A percentile compares a stretch with the other conserved stretches of the same genome.
Conservation (phyloP, 1,140 invertebrate species). For the Leptinotarsa lineolata region DNA sequence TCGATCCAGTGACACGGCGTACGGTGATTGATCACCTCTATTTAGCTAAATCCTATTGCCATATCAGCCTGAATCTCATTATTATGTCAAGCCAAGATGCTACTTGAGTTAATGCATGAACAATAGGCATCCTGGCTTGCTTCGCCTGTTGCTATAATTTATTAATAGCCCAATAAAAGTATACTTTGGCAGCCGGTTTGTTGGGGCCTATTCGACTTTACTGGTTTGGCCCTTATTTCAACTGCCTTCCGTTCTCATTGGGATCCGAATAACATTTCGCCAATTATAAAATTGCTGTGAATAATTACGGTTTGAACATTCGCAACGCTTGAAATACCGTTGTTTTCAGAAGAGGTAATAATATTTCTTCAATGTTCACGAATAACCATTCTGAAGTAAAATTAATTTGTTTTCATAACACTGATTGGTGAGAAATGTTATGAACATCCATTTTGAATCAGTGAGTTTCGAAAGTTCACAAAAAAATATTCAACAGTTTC, state of each 20-base stretch:
- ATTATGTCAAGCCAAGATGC: slow-evolving; percentile 57
- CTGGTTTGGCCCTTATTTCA: slow-evolving; percentile 34
- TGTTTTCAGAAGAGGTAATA: no score
- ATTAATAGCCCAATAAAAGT: slow-evolving; percentile 58
- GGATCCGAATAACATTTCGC: background rate
- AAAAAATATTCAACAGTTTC: no score
- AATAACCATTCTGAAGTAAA: no score
- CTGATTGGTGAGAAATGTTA: no score
- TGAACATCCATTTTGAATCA: no score
- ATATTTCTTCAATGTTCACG: no score
- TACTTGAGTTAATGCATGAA: slow-evolving; percentile 56
- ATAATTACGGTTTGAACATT: slow-evolving; percentile 43
- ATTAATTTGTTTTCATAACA: no score
- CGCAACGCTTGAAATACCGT: background rate
- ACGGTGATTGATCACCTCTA: slow-evolving; percentile 55
- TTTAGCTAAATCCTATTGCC: slow-evolving; percentile 56
- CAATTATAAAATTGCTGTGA: slow-evolving; percentile 40
- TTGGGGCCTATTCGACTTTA: slow-evolving; percentile 23
- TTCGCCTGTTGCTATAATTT: slow-evolving; percentile 57
- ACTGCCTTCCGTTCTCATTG: background rate
- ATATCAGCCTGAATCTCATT: slow-evolving; percentile 56
- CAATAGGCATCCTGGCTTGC: slow-evolving; percentile 53
- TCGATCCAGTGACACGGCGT: slow-evolving; percentile 51
- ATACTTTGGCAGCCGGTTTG: slow-evolving; percentile 50
- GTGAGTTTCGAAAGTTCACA: no score